Percentiles rank a stretch among this genome's conserved stretches.
phyloP scores from a whole-genome alignment of 2,888 invertebrate species.

The Yponomeuta malinellus region DNA sequence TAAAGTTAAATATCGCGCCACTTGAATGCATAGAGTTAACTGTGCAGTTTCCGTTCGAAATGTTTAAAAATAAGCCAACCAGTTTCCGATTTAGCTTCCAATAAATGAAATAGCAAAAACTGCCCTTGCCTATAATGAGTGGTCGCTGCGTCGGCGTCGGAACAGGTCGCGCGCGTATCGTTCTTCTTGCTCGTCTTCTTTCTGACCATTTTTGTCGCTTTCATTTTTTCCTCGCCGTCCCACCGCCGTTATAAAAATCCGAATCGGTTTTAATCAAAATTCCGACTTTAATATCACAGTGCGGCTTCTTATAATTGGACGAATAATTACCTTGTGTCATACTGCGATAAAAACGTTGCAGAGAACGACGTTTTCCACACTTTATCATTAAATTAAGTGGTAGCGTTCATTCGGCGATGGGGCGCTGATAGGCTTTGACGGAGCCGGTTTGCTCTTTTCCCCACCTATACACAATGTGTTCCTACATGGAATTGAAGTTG shows the following conservation, averaged over 20 bases:
- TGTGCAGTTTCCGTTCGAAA: slow-evolving; percentile 72
- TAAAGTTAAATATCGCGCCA: slow-evolving; percentile 9
- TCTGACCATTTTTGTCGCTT: slow-evolving; percentile 55
- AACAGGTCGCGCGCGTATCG: slow-evolving; percentile 52
- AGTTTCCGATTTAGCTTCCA: slow-evolving; percentile 65
- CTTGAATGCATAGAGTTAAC: slow-evolving; percentile 51
- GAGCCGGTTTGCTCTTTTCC: slow-evolving; percentile 4
- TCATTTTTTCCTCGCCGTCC: slow-evolving; percentile 44
- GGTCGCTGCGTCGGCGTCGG: slow-evolving; percentile 49
- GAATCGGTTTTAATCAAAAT: slow-evolving; percentile 68
- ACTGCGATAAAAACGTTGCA: slow-evolving; percentile 43
- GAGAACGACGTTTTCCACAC: slow-evolving; percentile 32
- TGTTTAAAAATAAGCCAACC: slow-evolving; percentile 71
- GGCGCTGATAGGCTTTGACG: slow-evolving; percentile 8
- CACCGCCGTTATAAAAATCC: slow-evolving; percentile 61
- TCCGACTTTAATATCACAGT: slow-evolving; percentile 59
- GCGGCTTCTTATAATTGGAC: slow-evolving; percentile 55
- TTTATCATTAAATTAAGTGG: slow-evolving; percentile 38
- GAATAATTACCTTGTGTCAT: slow-evolving; percentile 57
- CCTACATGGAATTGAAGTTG: background rate
- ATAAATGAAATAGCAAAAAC: slow-evolving; percentile 75
- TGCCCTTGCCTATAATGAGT: slow-evolving; percentile 72
- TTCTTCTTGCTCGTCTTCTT: slow-evolving; percentile 50
- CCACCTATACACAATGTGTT: background rate
- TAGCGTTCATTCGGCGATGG: slow-evolving; percentile 19